phyloP scores from a whole-genome alignment of 2,113 vertebrate genomes.

The Glaucomys volans region DNA sequence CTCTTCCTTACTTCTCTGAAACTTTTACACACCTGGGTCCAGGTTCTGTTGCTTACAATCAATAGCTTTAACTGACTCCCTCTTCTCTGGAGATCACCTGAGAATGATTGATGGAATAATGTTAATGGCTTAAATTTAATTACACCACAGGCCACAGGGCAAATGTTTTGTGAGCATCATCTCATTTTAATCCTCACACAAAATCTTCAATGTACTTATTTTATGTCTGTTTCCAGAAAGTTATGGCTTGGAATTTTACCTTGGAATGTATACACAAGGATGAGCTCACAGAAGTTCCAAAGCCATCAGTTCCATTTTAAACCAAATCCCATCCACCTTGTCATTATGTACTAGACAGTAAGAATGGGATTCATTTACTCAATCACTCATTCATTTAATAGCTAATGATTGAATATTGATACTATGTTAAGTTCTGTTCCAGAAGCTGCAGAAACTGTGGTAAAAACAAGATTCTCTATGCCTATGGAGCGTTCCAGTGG shows the following conservation, averaged over 20 bases:
- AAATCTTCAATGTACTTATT: neutral
- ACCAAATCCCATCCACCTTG: neutral
- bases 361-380: neutral
- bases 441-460: neutral
- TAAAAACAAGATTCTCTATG: neutral
- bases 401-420: neutral
- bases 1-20: neutral
- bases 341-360: neutral
- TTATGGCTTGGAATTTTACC: neutral
- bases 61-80: neutral
- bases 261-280: neutral
- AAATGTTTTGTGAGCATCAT: neutral
- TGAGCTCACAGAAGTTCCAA: neutral
- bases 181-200: constrained; percentile 19
- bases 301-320: neutral
- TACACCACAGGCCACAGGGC: neutral
- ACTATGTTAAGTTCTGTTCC: neutral
- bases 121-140: neutral
- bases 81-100: neutral
- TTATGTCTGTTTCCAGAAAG: neutral
- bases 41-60: neutral
- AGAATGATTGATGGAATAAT: neutral
- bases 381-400: neutral
- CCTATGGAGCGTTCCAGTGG: neutral
- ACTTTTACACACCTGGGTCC: neutral